Base-by-base conservation (phyloP, 2,888 invertebrate genomes). In the Mimachlamys varia region DNA sequence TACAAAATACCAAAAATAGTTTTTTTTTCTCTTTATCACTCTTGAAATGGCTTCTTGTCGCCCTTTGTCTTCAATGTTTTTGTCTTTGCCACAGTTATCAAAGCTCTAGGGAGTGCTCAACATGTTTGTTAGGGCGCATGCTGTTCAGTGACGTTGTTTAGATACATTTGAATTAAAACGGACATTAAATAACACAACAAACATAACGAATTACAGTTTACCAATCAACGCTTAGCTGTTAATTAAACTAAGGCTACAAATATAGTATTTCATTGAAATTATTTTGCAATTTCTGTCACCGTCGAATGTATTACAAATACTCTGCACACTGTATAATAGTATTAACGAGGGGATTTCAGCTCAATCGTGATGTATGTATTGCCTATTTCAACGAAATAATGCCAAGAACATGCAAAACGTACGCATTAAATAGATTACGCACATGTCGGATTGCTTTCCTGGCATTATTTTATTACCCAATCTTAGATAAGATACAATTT, bases 401-500 rank as follows among this genome's bases (percentile, higher is more conserved):
- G 76, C 15, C 76, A 76, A 76, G 76, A 76, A 76, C 76, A 27
- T 76, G 76, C 76, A 76, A 76, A 76, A 76, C 76, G 12, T 76
- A 5, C 12, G 76, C 76, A 76, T 76, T 76, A 33, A 33, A 27
- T 76, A 27, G 27, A 76, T 76, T 76, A 76, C 76, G 27, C 76
- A 76, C 76, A 76, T 33, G 76, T 5, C 13, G 76, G 27, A 76
- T 76, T 27, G 76, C 76, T 76, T 76, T 76, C 19, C 33, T 76
- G 76, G 33, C 27, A 13, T 33, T 76, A 76, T 76, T 76, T 76
- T 76, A 76, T 76, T 33, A 76, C 76, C 76, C 76, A 76, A 76
- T 76, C 76, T 76, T 76, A 76, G 76, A 76, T 76, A 76, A 27
- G 76, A 76, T 76, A 76, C 27, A 76, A 76, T 76, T 76, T 76